Conservation (phyloP, 1,140 invertebrate genomes). For the Stenopsyche tienmushanensis region DNA sequence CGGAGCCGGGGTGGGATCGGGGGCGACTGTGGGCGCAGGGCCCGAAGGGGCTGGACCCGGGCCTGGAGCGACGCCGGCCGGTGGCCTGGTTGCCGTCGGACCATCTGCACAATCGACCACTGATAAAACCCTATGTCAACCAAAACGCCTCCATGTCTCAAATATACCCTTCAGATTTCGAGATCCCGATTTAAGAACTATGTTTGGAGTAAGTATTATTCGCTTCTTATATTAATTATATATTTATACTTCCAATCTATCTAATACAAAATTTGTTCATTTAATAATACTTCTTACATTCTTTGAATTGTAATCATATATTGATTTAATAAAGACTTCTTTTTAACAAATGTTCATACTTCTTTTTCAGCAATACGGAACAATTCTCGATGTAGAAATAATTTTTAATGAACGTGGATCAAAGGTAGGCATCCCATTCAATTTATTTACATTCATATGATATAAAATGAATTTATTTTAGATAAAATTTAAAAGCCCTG, state of each 20-base stretch:
- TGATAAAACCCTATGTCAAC: slow-evolving; percentile 63
- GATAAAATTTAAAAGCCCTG: slow-evolving; percentile 12
- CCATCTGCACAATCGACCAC: slow-evolving; percentile 52
- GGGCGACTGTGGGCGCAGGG: slow-evolving; percentile 45
- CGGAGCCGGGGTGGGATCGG: slow-evolving; percentile 47
- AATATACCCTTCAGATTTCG: slow-evolving; percentile 99
- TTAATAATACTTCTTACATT: not conserved
- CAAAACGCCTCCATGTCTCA: slow-evolving; percentile 90
- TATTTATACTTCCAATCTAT: too few species aligned
- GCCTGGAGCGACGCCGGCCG: slow-evolving; percentile 44
- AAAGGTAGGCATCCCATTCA: slow-evolving; percentile 78
- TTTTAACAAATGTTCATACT: slow-evolving; percentile 44
- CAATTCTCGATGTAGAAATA: slow-evolving; percentile 98
- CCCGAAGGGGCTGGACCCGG: slow-evolving; percentile 47
- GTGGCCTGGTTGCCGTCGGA: slow-evolving; percentile 45
- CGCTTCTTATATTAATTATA: slow-evolving; percentile 3
- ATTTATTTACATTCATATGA: slow-evolving; percentile 2
- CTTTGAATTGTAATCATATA: not conserved
- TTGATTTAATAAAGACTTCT: not conserved
- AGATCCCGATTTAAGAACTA: slow-evolving; percentile 94
- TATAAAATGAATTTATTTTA: slow-evolving; percentile 25
- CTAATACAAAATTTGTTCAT: too few species aligned
- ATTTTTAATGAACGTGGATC: slow-evolving; percentile 99
- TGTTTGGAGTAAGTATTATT: slow-evolving; percentile 89
- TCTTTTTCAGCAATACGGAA: slow-evolving; percentile 92